phyloP scores from a whole-genome alignment of 2,113 vertebrate genomes.

The Sapajus apella region DNA sequence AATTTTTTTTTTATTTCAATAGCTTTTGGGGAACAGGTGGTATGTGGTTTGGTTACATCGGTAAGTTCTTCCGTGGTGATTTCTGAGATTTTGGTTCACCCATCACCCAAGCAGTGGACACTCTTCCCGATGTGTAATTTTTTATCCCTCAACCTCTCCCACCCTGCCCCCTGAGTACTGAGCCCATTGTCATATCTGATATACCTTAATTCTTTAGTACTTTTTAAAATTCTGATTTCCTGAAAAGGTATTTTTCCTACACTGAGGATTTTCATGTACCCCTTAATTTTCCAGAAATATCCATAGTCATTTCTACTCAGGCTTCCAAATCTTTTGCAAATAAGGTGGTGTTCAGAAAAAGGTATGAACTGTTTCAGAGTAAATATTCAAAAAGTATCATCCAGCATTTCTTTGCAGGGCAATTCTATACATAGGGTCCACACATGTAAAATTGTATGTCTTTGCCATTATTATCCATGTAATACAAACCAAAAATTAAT shows the following conservation, averaged over 20 bases:
- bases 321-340: background rate
- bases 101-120: too few species aligned
- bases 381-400: too few species aligned
- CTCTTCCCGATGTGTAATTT: too few species aligned
- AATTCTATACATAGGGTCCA: background rate
- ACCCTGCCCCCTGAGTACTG: too few species aligned
- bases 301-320: background rate
- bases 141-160: too few species aligned
- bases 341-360: background rate
- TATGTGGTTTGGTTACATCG: too few species aligned
- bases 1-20: too few species aligned
- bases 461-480: background rate
- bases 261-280: background rate
- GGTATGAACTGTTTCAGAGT: background rate
- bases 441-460: background rate
- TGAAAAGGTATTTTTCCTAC: background rate
- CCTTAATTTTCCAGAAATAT: background rate
- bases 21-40: too few species aligned
- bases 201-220: too few species aligned
- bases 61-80: too few species aligned
- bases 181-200: too few species aligned
- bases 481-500: background rate
- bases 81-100: too few species aligned
- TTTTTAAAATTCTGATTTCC: background rate
- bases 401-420: background rate